Percentiles rank a stretch among this genome's conserved stretches.
phyloP scores from a whole-genome alignment of 92 coral and sea anemone genomes.

The Plumapathes pennacea region DNA sequence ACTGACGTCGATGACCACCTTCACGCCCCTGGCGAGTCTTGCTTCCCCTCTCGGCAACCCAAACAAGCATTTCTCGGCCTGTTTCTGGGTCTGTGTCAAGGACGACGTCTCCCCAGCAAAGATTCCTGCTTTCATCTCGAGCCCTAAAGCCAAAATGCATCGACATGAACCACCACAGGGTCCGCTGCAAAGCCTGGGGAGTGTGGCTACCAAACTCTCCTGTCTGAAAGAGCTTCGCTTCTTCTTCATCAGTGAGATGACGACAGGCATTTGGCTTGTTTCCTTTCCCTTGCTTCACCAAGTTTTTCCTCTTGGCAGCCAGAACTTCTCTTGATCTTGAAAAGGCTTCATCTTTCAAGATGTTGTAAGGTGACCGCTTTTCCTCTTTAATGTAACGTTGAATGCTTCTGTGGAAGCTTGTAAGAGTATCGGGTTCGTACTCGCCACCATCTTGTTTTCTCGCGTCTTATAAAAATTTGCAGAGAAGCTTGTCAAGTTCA shows the following conservation, averaged over 20 bases:
- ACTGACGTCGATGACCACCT: too few species aligned
- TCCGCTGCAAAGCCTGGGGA: slow-evolving; percentile 29
- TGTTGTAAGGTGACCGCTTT: too few species aligned
- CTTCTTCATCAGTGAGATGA: slow-evolving; percentile 12
- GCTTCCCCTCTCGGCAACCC: slow-evolving; percentile 23
- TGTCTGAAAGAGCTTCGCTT: slow-evolving; percentile 6
- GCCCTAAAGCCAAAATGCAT: slow-evolving; percentile 46
- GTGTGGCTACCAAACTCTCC: slow-evolving; percentile 21
- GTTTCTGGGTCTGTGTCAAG: slow-evolving; percentile 10
- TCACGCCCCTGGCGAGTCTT: slow-evolving; percentile 10
- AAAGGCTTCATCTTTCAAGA: slow-evolving; percentile 30
- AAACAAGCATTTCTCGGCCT: slow-evolving; percentile 21
- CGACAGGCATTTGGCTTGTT: slow-evolving; percentile 21
- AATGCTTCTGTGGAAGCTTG: slow-evolving; percentile 25
- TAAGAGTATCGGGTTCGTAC: slow-evolving; percentile 38
- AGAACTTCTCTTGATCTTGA: slow-evolving; percentile 23
- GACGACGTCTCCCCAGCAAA: slow-evolving; percentile 18
- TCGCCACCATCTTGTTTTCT: slow-evolving; percentile 20
- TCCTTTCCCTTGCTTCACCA: slow-evolving; percentile 10
- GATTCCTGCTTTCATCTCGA: slow-evolving; percentile 29
- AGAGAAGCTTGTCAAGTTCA: slow-evolving; percentile 25
- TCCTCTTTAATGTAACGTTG: slow-evolving; percentile 20
- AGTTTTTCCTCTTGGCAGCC: slow-evolving; percentile 12
- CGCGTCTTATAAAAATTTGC: slow-evolving; percentile 18
- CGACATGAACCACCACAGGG: slow-evolving; percentile 34